Percentiles rank a stretch among this genome's conserved stretches.
Conservation (phyloP, 2,797 vertebrate genomes). For the Vultur gryphus region DNA sequence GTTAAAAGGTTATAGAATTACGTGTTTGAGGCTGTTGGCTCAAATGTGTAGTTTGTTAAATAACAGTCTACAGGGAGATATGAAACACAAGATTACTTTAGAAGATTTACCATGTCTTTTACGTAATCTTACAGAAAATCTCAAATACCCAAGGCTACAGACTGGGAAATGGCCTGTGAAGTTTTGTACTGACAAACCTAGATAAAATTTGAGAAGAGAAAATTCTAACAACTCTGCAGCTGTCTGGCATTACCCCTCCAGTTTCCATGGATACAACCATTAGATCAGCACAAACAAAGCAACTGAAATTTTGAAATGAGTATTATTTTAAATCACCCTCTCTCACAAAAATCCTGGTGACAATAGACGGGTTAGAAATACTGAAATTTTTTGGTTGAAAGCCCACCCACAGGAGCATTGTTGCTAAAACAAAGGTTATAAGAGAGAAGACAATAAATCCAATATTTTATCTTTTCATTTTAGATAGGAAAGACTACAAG, state of each 20-base stretch:
- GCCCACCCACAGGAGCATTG: neutral
- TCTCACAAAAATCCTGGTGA: slow-evolving; percentile 13
- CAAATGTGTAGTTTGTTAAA: neutral
- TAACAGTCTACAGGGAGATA: neutral
- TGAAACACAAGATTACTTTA: neutral
- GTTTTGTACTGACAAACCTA: neutral
- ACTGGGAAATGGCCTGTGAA: neutral
- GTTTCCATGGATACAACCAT: slow-evolving; percentile 64
- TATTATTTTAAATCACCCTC: neutral
- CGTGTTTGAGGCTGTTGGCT: neutral
- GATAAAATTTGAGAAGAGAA: neutral
- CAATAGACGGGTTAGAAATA: neutral
- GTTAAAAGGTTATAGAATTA: neutral
- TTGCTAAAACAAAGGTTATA: neutral
- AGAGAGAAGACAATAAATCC: neutral
- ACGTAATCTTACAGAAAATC: neutral
- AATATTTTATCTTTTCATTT: neutral
- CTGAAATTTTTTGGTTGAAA: neutral
- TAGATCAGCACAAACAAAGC: neutral
- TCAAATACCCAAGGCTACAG: neutral
- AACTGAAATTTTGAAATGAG: slow-evolving; percentile 26
- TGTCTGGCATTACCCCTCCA: neutral
- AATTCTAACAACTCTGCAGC: neutral
- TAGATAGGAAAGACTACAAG: neutral
- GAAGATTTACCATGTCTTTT: neutral